Base-by-base conservation (phyloP, 1,140 invertebrate genomes). In the Pteromalus puparum region DNA sequence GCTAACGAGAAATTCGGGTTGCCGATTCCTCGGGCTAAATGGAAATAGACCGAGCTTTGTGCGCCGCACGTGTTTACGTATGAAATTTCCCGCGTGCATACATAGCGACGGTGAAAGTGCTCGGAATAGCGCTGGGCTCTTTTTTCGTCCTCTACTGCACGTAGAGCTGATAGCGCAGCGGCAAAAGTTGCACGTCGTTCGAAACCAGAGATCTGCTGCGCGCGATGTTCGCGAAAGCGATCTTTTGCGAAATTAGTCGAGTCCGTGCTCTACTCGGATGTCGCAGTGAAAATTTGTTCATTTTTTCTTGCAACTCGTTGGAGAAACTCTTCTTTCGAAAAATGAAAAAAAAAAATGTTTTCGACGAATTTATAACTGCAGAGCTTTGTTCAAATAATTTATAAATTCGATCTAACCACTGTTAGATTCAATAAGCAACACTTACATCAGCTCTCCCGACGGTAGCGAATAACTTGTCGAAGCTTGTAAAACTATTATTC, bases 131-230 rank as follows among this genome's bases (percentile, higher is more conserved):
- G 30, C 4, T n/a, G 46, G 42, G 24, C 0, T 76, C 74, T 26
- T 76, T 76, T 76, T 74, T 74, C 72, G 68, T 18, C 21, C 28
- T 74, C 34, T 15, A 70, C 38, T 42, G 38, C 24, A 70, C 12
- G 10, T 24, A 12, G 38, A 42, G n/a, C 46, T 53, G 38, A 48
- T 76, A 48, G 21, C 72, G 13, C 70, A 30, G 30, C 18, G 1
- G 74, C 38, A 42, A 46, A 28, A 53, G 42, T 28, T 28, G 74
- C 34, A 48, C 42, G 9, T 76, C 9, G 38, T 18, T 28, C 7
- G 74, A 76, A 76, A 76, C 15, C 1, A 76, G 74, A 76, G 42
- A 76, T 34, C 30, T 5, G 30, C 30, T 5, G 30, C 30, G 30
- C 30, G 30, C 30, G 30, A n/a, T 18, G 15, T 13, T 75, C 5